These are phyloP conservation scores for Drosophila gunungcola DNA, from an alignment of 1,140 invertebrate species.

Conservation along the genomic window DNA sequence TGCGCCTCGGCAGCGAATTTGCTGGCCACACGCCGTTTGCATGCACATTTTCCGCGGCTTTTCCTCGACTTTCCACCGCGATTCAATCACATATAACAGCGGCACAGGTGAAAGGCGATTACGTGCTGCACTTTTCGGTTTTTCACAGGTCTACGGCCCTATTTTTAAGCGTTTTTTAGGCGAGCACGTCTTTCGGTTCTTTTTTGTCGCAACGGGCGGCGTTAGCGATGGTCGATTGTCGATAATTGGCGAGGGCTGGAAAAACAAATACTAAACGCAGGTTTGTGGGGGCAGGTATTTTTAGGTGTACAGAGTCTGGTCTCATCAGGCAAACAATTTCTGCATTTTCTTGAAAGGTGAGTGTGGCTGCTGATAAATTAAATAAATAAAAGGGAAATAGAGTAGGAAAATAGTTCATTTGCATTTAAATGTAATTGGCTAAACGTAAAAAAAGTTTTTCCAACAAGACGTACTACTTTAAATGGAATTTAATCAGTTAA, in stretches of 20 bases:
- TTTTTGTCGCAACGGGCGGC: constrained; percentile 23
- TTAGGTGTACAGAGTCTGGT: background rate
- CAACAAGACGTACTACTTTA: rapidly evolving
- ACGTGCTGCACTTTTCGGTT: background rate
- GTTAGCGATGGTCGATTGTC: constrained; percentile 10
- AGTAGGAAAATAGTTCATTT: background rate
- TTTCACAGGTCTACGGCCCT: constrained; percentile 7
- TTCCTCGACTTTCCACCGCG: background rate
- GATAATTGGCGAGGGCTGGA: background rate
- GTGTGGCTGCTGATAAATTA: constrained; percentile 3
- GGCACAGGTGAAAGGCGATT: background rate
- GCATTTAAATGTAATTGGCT: too few relatives aligned
- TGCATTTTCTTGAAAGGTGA: constrained; percentile 9
- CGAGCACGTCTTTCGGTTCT: constrained; percentile 26
- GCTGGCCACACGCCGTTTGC: constrained; percentile 69
- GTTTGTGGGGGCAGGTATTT: background rate
- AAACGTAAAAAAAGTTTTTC: background rate
- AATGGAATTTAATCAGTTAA: background rate
- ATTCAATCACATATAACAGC: background rate
- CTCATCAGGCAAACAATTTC: constrained; percentile 7
- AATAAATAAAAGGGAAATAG: constrained; percentile 1
- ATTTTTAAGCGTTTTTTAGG: constrained; percentile 12
- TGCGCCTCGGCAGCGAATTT: constrained; percentile 43
- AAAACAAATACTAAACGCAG: background rate
- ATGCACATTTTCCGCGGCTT: constrained; percentile 50